Evolutionary conservation across 2,797 vertebrate species (phyloP).

Genomic region (Acrossocheilus fasciatus): DNA sequence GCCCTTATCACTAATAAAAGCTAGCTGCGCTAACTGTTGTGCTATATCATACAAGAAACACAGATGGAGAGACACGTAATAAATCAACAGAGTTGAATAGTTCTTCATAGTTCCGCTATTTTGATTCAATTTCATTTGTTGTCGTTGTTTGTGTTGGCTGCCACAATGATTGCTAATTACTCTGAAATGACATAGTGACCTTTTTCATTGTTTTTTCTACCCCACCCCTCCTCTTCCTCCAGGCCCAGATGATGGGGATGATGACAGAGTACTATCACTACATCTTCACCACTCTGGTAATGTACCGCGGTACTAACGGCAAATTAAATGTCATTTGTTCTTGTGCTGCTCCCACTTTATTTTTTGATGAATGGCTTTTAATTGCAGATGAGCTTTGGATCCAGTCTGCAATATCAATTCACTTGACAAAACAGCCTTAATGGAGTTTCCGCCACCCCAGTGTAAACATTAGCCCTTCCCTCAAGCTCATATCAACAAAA

Average conservation of each 20-base stretch:
- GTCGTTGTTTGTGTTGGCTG: conserved; percentile 53
- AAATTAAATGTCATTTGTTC: conserved; percentile 74
- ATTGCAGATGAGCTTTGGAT: conserved; percentile 75
- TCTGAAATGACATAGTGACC: conserved; percentile 58
- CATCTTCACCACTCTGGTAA: conserved; percentile 99
- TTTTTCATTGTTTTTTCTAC: conserved; percentile 48
- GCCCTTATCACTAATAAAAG: conserved; percentile 43
- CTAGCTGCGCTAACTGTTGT: conserved; percentile 52
- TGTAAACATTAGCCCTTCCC: conserved; percentile 68
- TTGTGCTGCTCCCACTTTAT: conserved; percentile 61
- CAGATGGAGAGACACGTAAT: conserved; percentile 22
- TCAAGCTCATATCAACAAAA: conserved; percentile 67
- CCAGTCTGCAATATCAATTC: conserved; percentile 75
- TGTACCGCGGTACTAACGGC: conserved; percentile 74
- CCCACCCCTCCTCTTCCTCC: conserved; percentile 24
- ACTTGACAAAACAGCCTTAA: conserved; percentile 75
- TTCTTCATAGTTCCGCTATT: not conserved
- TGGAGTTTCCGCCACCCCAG: conserved; percentile 67
- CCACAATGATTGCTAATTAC: conserved; percentile 62
- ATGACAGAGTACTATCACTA: conserved; percentile 99
- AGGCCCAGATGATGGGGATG: conserved; percentile 99
- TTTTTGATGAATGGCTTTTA: conserved; percentile 77
- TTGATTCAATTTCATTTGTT: conserved; percentile 20
- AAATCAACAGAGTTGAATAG: conserved; percentile 56
- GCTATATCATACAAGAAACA: conserved; percentile 35